phyloP scores from a whole-genome alignment of 2,113 vertebrate species.

The Dasyornis broadbenti region DNA sequence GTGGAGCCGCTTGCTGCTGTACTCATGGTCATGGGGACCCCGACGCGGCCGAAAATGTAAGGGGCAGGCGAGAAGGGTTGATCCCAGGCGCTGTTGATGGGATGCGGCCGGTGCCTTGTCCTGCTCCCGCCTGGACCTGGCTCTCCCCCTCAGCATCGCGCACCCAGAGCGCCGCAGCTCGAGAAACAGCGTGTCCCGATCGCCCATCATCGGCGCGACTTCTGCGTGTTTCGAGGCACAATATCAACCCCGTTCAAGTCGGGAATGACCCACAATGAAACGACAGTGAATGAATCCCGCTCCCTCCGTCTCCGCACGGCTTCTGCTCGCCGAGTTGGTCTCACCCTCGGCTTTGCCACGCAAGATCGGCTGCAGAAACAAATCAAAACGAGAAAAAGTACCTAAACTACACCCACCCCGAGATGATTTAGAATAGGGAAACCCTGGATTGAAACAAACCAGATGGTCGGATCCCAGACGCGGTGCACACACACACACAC shows the following conservation, averaged over 20 bases:
- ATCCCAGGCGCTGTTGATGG: not conserved
- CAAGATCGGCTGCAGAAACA: not conserved
- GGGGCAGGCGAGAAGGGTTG: too few species aligned
- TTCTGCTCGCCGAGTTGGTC: not conserved
- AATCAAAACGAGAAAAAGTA: constrained; percentile 42
- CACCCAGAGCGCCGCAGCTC: not conserved
- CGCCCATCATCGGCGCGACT: not conserved
- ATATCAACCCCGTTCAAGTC: not conserved
- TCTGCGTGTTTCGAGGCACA: not conserved
- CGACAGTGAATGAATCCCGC: not conserved
- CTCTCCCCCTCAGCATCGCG: not conserved
- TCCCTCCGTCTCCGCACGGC: not conserved
- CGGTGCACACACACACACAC: not conserved
- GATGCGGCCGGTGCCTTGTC: not conserved
- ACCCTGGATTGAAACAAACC: not conserved
- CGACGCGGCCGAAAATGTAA: not conserved
- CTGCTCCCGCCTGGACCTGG: not conserved
- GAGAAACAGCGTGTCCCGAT: not conserved
- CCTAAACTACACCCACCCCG: not conserved
- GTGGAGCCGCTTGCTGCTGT: not conserved
- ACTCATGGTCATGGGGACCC: not conserved
- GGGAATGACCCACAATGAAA: not conserved
- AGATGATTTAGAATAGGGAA: not conserved
- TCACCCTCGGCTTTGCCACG: not conserved
- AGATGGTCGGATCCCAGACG: not conserved